A percentile compares a stretch with the other conserved stretches of the same genome.
phyloP scores from a whole-genome alignment of 2,888 invertebrate species.

The Chymomyza caudatula region DNA sequence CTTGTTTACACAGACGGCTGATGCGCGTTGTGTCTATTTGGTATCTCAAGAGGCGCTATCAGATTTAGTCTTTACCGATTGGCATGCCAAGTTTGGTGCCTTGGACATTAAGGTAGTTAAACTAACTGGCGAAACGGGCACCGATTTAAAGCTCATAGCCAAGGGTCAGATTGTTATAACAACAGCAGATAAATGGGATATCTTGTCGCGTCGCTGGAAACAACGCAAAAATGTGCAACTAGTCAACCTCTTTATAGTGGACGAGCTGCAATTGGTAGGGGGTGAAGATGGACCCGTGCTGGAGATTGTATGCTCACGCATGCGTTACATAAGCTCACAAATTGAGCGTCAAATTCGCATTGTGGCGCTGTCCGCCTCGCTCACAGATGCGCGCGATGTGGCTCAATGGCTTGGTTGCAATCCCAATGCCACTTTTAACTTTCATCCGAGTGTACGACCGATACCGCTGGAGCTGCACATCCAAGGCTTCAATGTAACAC shows the following conservation, averaged over 20 bases:
- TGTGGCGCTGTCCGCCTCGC: constrained; percentile 93
- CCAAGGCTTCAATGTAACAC: constrained; percentile 97
- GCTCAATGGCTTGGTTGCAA: constrained; percentile 98
- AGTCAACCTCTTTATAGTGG: constrained; percentile 96
- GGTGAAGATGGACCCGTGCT: constrained; percentile 95
- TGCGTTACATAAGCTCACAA: constrained; percentile 97
- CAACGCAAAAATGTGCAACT: constrained; percentile 99
- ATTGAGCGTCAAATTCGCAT: constrained; percentile 93
- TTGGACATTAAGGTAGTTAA: constrained; percentile 91
- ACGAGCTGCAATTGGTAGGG: constrained; percentile 94
- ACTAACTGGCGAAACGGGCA: constrained; percentile 97
- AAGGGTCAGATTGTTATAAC: constrained; percentile 97
- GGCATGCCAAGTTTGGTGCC: constrained; percentile 91
- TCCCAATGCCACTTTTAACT: constrained; percentile 96
- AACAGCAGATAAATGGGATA: constrained; percentile 99
- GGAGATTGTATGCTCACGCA: constrained; percentile 94
- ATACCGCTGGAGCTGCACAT: constrained; percentile 97
- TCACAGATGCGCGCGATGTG: constrained; percentile 96
- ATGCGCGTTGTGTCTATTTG: constrained; percentile 94
- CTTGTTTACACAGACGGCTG: constrained; percentile 85
- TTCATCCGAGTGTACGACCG: constrained; percentile 98
- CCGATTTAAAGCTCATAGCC: constrained; percentile 94
- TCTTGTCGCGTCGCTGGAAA: constrained; percentile 98
- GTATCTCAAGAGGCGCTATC: constrained; percentile 95
- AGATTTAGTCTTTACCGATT: constrained; percentile 92